phyloP scores from a whole-genome alignment of 2,113 vertebrate genomes.

The Mystacornis crossleyi region DNA sequence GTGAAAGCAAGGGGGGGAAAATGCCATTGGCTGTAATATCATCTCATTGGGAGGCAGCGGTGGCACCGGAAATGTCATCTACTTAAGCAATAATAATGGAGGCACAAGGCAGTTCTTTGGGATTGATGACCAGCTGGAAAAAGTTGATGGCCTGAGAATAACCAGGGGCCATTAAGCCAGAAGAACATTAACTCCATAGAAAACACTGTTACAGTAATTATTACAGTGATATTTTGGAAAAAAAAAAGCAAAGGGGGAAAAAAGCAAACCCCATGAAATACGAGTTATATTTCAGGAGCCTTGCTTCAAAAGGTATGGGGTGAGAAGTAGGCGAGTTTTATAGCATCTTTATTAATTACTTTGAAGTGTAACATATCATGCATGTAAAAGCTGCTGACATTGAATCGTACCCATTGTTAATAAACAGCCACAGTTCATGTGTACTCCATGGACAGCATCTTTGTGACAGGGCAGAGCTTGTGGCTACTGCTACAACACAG shows the following conservation, averaged over 20 bases:
- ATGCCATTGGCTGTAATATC: constrained; percentile 4
- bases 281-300: neutral
- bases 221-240: constrained; percentile 30
- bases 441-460: neutral
- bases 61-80: constrained; percentile 49
- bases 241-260: neutral
- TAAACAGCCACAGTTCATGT: neutral
- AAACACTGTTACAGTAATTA: constrained; percentile 70
- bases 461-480: neutral
- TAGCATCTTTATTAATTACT: neutral
- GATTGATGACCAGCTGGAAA: constrained; percentile 73
- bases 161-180: constrained; percentile 74
- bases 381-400: neutral
- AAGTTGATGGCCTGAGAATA: constrained; percentile 73
- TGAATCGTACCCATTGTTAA: neutral
- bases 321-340: neutral
- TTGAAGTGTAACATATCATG: neutral
- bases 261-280: neutral
- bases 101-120: constrained; percentile 42
- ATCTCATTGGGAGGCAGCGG: neutral
- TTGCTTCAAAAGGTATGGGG: neutral
- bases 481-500: neutral
- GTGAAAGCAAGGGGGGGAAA: neutral
- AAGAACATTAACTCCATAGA: constrained; percentile 73
- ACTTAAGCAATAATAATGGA: constrained; percentile 56